These are phyloP conservation scores for Oreocharis arfaki DNA, from an alignment of 2,113 vertebrate species.

Conservation along the genomic window DNA sequence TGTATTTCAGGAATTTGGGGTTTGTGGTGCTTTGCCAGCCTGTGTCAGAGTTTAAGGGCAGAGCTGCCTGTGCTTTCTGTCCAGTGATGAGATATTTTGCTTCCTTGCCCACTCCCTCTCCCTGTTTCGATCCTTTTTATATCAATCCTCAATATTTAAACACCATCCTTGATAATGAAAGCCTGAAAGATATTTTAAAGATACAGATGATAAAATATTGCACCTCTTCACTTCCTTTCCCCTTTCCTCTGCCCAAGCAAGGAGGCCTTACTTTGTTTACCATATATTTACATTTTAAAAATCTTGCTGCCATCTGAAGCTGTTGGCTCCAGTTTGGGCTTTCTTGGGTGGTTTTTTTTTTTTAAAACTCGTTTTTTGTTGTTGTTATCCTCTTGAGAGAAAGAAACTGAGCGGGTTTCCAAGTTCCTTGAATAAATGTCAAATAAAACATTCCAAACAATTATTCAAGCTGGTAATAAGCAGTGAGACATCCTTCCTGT, in stretches of 20 bases:
- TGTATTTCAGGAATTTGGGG: not conserved
- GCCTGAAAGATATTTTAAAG: not conserved
- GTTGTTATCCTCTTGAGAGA: not conserved
- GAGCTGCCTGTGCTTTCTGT: not conserved
- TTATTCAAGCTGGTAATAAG: slow-evolving; percentile 46
- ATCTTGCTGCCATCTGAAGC: not conserved
- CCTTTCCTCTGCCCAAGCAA: not conserved
- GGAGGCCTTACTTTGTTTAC: not conserved
- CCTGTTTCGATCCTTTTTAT: not conserved
- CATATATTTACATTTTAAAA: not conserved
- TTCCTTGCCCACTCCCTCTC: not conserved
- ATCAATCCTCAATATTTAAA: not conserved
- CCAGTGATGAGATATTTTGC: not conserved
- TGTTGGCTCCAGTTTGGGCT: not conserved
- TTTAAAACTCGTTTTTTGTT: not conserved
- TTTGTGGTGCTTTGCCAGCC: not conserved
- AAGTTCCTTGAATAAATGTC: slow-evolving; percentile 32
- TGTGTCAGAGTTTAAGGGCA: not conserved
- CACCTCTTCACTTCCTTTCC: not conserved
- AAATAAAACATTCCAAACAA: slow-evolving; percentile 34
- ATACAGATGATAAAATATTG: not conserved
- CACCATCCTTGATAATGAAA: not conserved
- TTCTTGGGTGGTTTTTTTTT: not conserved
- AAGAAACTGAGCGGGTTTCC: not conserved
- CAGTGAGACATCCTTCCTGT: slow-evolving; percentile 56